phyloP scores from a whole-genome alignment of 2,888 invertebrate genomes.

The Zonitis immaculata region DNA sequence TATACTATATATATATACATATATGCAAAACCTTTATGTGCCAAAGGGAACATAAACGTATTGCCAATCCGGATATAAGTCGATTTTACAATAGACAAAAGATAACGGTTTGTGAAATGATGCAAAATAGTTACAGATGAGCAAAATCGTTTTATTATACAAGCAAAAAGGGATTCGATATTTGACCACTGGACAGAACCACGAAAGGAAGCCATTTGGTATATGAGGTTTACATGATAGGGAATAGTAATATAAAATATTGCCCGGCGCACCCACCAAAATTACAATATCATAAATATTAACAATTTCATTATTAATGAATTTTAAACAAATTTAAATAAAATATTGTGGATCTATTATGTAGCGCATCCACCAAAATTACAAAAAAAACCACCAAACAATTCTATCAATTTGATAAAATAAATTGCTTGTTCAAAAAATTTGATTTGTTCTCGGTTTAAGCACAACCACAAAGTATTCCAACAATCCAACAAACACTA shows the following conservation, averaged over 20 bases:
- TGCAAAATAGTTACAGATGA: constrained; percentile 21
- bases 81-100: constrained; percentile 25
- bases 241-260: background rate
- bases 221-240: constrained; percentile 9
- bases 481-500: background rate
- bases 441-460: background rate
- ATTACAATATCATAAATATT: background rate
- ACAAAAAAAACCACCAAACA: background rate
- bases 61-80: constrained; percentile 24
- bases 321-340: no score
- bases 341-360: no score
- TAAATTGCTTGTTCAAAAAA: background rate
- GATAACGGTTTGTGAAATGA: constrained; percentile 23
- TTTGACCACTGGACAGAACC: constrained; percentile 18
- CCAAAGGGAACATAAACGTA: constrained; percentile 15
- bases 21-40: constrained; percentile 5
- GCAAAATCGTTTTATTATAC: constrained; percentile 18
- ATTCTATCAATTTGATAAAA: background rate
- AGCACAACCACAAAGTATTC: background rate
- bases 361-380: constrained; percentile 14
- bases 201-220: constrained; percentile 21
- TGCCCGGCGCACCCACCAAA: constrained; percentile 11
- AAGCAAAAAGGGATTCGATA: constrained; percentile 21
- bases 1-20: constrained; percentile 1
- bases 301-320: no score